Conservation (phyloP, 1,140 invertebrate genomes). For the Phenacoccus solenopsis region DNA sequence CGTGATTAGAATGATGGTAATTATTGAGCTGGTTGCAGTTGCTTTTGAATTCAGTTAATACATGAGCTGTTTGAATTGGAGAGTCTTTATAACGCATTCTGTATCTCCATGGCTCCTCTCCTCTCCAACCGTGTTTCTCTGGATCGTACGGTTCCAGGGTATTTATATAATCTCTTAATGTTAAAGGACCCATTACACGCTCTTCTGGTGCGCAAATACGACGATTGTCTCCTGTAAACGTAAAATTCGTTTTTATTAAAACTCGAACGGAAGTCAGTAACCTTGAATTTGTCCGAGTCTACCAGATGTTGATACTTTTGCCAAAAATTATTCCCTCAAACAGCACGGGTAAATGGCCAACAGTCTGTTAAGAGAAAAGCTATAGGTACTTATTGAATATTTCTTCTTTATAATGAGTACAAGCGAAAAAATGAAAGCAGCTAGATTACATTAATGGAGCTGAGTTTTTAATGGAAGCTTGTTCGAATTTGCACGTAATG, state of each 20-base stretch:
- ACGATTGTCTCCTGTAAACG: neutral
- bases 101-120: conserved; percentile 23
- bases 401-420: too few species aligned
- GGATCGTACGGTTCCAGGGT: conserved; percentile 28
- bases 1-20: neutral
- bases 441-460: too few species aligned
- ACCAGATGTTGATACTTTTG: too few species aligned
- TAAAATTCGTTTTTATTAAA: neutral
- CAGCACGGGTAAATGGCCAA: too few species aligned
- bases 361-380: too few species aligned
- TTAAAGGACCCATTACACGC: conserved; percentile 24
- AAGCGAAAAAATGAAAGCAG: too few species aligned
- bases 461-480: too few species aligned
- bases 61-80: neutral
- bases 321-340: too few species aligned
- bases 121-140: conserved; percentile 27
- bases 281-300: too few species aligned
- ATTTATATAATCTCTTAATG: conserved; percentile 27
- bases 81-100: conserved; percentile 9
- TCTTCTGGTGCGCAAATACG: neutral
- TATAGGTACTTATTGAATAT: too few species aligned
- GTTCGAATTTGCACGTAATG: too few species aligned
- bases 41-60: neutral
- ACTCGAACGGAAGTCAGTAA: too few species aligned
- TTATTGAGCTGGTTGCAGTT: conserved; percentile 4